These are phyloP conservation scores for Eupsilia transversa DNA, from an alignment of 2,888 invertebrate genomes.

Conservation along the genomic window DNA sequence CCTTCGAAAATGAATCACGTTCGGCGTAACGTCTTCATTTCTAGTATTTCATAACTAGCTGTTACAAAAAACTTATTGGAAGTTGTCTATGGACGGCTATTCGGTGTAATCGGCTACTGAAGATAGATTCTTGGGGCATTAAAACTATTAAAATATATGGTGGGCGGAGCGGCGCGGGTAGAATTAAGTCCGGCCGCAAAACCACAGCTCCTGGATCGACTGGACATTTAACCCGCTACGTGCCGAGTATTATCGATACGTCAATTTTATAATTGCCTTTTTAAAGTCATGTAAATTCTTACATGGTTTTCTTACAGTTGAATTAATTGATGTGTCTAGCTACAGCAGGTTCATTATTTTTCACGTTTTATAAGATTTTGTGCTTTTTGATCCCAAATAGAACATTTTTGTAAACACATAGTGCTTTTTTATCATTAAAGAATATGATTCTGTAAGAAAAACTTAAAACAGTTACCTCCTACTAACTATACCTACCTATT, in stretches of 20 bases:
- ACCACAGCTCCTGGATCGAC: conserved; percentile 88
- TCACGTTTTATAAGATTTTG: too few species aligned
- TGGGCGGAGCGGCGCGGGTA: conserved; percentile 80
- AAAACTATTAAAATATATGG: conserved; percentile 87
- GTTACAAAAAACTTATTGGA: conserved; percentile 69
- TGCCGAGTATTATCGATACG: conserved; percentile 75
- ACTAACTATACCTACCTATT: not conserved
- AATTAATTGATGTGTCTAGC: conserved; percentile 2
- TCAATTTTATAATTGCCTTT: conserved; percentile 77
- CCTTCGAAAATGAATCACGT: conserved; percentile 72
- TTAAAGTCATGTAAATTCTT: conserved; percentile 39
- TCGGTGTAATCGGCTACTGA: conserved; percentile 71
- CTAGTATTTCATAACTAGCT: conserved; percentile 68
- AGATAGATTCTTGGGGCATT: conserved; percentile 80
- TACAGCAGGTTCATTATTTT: not conserved
- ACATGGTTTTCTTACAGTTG: conserved; percentile 27
- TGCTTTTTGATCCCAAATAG: not conserved
- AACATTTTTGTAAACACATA: not conserved
- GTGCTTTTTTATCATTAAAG: not conserved
- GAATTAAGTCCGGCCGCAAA: conserved; percentile 86
- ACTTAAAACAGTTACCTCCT: not conserved
- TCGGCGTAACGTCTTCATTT: conserved; percentile 74
- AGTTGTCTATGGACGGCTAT: conserved; percentile 67
- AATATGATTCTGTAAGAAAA: not conserved
- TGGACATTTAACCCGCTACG: conserved; percentile 78